Evolutionary conservation across 2,888 invertebrate genomes (phyloP), one percentile per base, ranked within the genome.

Genomic region (Thymelicus sylvestris): DNA sequence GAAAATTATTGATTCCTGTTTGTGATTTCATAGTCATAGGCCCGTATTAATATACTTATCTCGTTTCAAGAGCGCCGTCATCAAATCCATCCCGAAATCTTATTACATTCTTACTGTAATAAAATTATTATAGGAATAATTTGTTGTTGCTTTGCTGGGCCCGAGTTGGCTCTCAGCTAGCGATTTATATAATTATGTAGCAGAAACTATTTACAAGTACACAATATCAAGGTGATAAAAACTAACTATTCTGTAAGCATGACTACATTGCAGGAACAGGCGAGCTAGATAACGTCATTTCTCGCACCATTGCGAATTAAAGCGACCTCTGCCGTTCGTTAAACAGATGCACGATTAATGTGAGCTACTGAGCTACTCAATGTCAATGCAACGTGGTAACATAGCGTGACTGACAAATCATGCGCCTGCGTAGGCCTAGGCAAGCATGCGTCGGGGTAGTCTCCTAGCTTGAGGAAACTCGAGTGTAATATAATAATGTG

Each of bases 301-400:
- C 67, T 39, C 62, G 55, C 68, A 57, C 57, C 63, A 19, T 39
- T 57, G 47, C 47, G 57, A 63, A 69, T 69, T 69, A 63, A 63
- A 63, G 63, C 62, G 68, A 68, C 68, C 68, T 68, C 47, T 48
- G 38, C 63, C 47, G 52, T 63, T 57, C 57, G 63, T 48, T 63
- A 69, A 52, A 52, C 13, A 68, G 47, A 63, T 69, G 63, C 68
- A 55, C 41, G 68, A 10, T 31, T 68, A 63, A 62, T 15, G 12
- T 19, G 47, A 31, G n/a, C 44, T 44, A 55, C 65, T 19, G 47
- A 31, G n/a, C 44, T 44, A 55, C 65, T 66, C 57, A 57, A 66
- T 59, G 66, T 57, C 55, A 66, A 57, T 66, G 57, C 55, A 57
- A 44, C 6, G 44, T 66, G 66, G 59, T 55, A 55, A 10, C 55